Evolutionary conservation across 2,113 vertebrate species (phyloP), one percentile per base, ranked within the genome.

Genomic region (Siniperca chuatsi): DNA sequence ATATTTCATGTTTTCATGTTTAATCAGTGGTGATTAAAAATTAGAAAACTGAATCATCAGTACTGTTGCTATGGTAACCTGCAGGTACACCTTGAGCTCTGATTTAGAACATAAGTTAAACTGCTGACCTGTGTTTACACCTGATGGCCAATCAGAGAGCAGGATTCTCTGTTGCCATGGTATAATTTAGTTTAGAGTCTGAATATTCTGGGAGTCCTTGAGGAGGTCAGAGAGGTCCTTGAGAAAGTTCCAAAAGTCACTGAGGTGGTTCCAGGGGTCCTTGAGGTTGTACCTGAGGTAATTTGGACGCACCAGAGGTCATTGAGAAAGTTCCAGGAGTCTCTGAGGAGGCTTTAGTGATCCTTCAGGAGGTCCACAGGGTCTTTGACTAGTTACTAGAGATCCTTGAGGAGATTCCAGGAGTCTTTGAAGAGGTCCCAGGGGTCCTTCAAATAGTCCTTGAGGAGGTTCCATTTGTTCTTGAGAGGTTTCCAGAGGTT

Each of bases 1-100:
- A 84, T 77, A 71, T 29, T 29, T 29, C 29, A 29, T 29, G 29
- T 29, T 55, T 48, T 81, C 61, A 66, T 66, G 37, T 55, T 74
- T 13, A 62, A 58, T 75, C 11, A 52, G 67, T 29, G 20, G 4
- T 60, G 75, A 57, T 54, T 55, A 64, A 46, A 55, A 65, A 13
- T 3, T 44, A 10, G 10, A 44, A 44, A 16, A 12, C 44, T 44
- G 44, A 10, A 44, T 2, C 42, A 44, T 44, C 42, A 44, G 42
- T 11, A 11, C 42, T 11, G 42, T 61, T 61, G 15, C 33, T 16
- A 72, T 57, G 52, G 70, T n/a, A 40, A 55, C 64, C 35, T 42
- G 50, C 29, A 65, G 48, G 21, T 18, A 50, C 48, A 16, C 48
- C 48, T 50, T 13, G 4, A 48, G 46, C 46, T 48, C 46, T 11